Evolutionary conservation across 2,888 invertebrate species (phyloP), one percentile per base, ranked within the genome.

Genomic region (Drosophila koepferae): DNA sequence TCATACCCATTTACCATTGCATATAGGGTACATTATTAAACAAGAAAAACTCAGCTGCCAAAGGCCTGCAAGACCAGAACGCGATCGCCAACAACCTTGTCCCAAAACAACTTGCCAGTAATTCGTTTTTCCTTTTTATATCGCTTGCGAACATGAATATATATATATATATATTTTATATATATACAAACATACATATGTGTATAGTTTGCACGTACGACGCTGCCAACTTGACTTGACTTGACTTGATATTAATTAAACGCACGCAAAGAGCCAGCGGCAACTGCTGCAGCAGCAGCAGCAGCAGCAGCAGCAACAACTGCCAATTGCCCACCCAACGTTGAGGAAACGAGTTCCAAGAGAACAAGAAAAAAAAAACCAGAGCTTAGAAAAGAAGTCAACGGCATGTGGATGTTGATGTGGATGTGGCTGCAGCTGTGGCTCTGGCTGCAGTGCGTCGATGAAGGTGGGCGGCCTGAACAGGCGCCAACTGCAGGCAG

Each of bases 41-140:
- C 60, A 77, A 72, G 54, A 70, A 74, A 60, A 74, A 60, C 70
- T 64, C 53, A 76, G 70, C 61, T 63, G 59, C 68, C 72, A 53
- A 56, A 64, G 64, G 71, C 34, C 64, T 56, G 72, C 61, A 58
- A 61, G 64, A 68, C 46, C 67, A 69, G 64, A 81, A 74, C 70
- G 74, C 81, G 74, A 74, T 74, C 78, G 68, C 63, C 81, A 84
- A 84, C 80, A 87, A 88, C 89, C 89, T 86, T 86, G 86, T 86
- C 81, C 86, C 86, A 83, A 86, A 86, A 86, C 86, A 87, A 87
- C 88, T 85, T 79, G 81, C 63, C 48, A 76, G 81, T 80, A 78
- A 78, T 78, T 78, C 78, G 78, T 77, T 78, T 78, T 78, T 80
- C 80, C 72, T 80, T 78, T 78, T 80, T 80, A 80, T 77, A 77